Evolutionary conservation across 2,888 invertebrate genomes (phyloP).

Genomic region (Tachystola acroxantha): DNA sequence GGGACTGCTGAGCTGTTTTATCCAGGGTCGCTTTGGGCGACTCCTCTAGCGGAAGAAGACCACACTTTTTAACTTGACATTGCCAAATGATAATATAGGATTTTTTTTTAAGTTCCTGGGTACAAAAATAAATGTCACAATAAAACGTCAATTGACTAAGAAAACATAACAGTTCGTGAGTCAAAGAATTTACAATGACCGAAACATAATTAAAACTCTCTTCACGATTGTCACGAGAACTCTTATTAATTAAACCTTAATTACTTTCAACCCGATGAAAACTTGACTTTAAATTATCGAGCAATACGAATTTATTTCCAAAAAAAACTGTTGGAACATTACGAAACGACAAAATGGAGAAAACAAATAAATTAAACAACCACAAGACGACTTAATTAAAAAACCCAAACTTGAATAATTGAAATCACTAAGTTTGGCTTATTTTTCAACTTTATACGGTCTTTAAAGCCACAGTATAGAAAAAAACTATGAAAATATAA

Average conservation of each 20-base stretch:
- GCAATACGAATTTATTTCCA: neutral
- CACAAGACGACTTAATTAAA: constrained; percentile 62
- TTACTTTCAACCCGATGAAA: neutral
- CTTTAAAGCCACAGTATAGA: neutral
- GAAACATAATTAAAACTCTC: constrained; percentile 9
- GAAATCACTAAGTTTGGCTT: constrained; percentile 26
- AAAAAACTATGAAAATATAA: neutral
- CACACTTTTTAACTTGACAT: too few species aligned
- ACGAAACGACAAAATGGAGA: constrained; percentile 36
- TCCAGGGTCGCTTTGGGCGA: too few species aligned
- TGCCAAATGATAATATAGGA: too few species aligned
- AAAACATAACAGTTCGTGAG: too few species aligned
- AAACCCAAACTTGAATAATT: constrained; percentile 39
- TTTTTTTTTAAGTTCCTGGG: too few species aligned
- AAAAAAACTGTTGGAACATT: neutral
- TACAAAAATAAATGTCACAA: too few species aligned
- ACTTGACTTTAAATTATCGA: neutral
- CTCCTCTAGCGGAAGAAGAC: too few species aligned
- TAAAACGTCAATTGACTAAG: too few species aligned
- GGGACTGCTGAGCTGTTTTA: too few species aligned
- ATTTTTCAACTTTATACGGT: neutral
- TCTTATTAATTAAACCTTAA: constrained; percentile 7
- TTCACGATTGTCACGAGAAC: constrained; percentile 9
- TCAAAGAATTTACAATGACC: neutral
- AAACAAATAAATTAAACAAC: constrained; percentile 39